These are phyloP conservation scores for Eurosta solidaginis DNA, from an alignment of 1,140 invertebrate species.

Conservation along the genomic window DNA sequence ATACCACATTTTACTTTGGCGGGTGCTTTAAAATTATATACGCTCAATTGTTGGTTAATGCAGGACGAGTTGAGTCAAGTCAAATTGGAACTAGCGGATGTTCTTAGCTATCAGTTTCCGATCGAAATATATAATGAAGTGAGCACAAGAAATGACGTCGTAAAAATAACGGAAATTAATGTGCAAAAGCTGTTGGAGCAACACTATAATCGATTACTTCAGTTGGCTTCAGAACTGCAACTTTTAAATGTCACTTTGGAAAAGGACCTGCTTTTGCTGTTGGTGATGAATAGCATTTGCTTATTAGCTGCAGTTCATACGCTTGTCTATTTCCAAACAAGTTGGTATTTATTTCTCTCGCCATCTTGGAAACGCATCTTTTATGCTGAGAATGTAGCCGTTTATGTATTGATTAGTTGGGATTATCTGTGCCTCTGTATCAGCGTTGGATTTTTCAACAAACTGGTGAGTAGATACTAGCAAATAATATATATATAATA, in stretches of 20 bases:
- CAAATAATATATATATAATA: too few species aligned
- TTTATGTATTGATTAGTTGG: slow-evolving; percentile 48
- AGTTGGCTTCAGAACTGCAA: slow-evolving; percentile 7
- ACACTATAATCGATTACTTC: background rate
- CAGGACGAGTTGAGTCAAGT: slow-evolving; percentile 31
- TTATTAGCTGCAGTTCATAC: slow-evolving; percentile 43
- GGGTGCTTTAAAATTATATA: slow-evolving; percentile 43
- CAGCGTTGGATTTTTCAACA: slow-evolving; percentile 35
- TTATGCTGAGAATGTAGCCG: slow-evolving; percentile 46
- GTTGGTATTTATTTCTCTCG: slow-evolving; percentile 46
- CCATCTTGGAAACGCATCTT: slow-evolving; percentile 43
- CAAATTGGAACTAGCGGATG: background rate
- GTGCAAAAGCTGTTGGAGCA: background rate
- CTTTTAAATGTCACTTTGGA: slow-evolving; percentile 36
- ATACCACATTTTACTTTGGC: slow-evolving; percentile 46
- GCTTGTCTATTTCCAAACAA: slow-evolving; percentile 40
- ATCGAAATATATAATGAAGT: background rate
- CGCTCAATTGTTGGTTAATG: slow-evolving; percentile 39
- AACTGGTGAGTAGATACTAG: slow-evolving; percentile 38
- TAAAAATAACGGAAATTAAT: background rate
- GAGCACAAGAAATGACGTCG: background rate
- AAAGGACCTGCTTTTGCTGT: slow-evolving; percentile 41
- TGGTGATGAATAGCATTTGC: slow-evolving; percentile 46
- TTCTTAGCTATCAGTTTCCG: background rate
- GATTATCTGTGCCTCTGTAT: slow-evolving; percentile 44